Percentiles rank a stretch among this genome's conserved stretches.
Conservation (phyloP, 2,888 invertebrate species). For the Dione juno region DNA sequence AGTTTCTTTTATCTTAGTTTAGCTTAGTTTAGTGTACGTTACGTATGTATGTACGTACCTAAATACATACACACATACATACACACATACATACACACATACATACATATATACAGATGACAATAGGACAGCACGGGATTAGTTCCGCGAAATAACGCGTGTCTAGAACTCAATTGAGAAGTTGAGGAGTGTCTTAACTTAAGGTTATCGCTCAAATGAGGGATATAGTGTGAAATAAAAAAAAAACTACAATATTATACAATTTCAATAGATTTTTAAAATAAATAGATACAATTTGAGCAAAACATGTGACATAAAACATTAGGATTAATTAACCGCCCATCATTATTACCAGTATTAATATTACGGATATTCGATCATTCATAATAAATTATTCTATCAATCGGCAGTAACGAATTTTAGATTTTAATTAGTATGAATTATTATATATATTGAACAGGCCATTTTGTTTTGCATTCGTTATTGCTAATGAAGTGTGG, state of each 20-base stretch:
- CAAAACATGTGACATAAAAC: neutral
- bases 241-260: no score
- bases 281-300: no score
- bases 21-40: neutral
- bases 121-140: no score
- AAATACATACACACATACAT: neutral
- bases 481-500: no score
- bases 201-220: no score
- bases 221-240: neutral
- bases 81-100: no score
- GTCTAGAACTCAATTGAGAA: no score
- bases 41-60: neutral
- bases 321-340: neutral
- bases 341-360: neutral
- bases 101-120: no score
- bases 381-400: neutral
- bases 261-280: no score
- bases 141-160: no score
- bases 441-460: neutral
- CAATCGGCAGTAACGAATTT: neutral
- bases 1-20: slow-evolving; percentile 7
- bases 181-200: no score
- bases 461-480: no score
- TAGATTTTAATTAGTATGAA: neutral
- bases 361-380: neutral